phyloP scores from a whole-genome alignment of 2,797 vertebrate genomes.

The Parotocinclus haroldoi region DNA sequence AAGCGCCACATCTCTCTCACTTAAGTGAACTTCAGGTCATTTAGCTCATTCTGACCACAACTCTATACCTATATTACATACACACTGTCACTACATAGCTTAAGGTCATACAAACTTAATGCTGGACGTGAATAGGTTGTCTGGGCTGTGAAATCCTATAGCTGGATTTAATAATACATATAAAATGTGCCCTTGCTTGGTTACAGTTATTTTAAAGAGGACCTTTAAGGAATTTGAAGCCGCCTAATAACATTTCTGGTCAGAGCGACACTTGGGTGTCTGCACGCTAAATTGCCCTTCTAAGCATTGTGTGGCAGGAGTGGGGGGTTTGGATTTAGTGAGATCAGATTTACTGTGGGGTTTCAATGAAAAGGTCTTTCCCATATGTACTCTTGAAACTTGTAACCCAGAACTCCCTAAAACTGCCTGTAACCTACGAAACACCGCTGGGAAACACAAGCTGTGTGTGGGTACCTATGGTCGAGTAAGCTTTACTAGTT shows the following conservation, averaged over 20 bases:
- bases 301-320: conserved; percentile 8
- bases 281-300: conserved; percentile 27
- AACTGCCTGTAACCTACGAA: conserved; percentile 14
- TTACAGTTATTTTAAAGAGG: conserved; percentile 13
- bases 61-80: not conserved
- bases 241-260: conserved; percentile 30
- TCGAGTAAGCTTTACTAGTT: conserved; percentile 1
- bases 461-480: conserved; percentile 19
- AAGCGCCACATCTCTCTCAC: too few species aligned
- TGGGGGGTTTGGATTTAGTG: not conserved
- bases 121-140: not conserved
- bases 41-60: too few species aligned
- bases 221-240: conserved; percentile 8
- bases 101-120: not conserved
- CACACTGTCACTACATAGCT: not conserved
- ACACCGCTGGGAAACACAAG: conserved; percentile 50
- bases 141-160: conserved; percentile 31
- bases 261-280: conserved; percentile 32
- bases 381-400: conserved; percentile 37
- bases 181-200: conserved; percentile 37
- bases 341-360: conserved; percentile 57
- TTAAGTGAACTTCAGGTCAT: too few species aligned
- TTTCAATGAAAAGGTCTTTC: conserved; percentile 39
- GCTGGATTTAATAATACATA: conserved; percentile 13
- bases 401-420: conserved; percentile 22